Conservation (phyloP, 1,140 invertebrate species). For the Drosophila mayri region DNA sequence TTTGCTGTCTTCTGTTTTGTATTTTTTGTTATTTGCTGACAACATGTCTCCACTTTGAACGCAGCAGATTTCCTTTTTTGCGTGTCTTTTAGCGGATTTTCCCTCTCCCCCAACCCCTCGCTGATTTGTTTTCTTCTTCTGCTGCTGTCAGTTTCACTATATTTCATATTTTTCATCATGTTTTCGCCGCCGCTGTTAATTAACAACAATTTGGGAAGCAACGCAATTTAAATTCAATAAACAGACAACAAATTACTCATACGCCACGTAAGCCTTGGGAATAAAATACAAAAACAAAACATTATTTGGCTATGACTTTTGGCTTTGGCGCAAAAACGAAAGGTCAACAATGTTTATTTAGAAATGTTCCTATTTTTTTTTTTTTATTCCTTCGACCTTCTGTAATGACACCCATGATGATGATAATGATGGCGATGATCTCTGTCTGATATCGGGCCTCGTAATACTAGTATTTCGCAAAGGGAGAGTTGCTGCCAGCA, state of each 20-base stretch:
- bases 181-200: slow-evolving; percentile 38
- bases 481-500: slow-evolving; percentile 14
- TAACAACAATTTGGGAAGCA: slow-evolving; percentile 52
- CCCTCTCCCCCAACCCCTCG: background rate
- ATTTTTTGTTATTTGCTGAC: slow-evolving; percentile 35
- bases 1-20: slow-evolving; percentile 32
- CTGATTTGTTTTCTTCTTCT: slow-evolving; percentile 1
- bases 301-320: slow-evolving; percentile 40
- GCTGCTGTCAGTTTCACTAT: slow-evolving; percentile 8
- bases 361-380: slow-evolving; percentile 33
- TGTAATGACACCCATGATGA: slow-evolving; percentile 40
- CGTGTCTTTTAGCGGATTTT: slow-evolving; percentile 32
- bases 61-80: slow-evolving; percentile 49
- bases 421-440: slow-evolving; percentile 46
- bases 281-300: slow-evolving; percentile 34
- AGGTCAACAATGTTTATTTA: slow-evolving; percentile 13
- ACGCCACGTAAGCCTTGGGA: slow-evolving; percentile 57
- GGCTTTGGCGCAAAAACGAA: slow-evolving; percentile 2
- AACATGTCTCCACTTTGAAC: slow-evolving; percentile 34
- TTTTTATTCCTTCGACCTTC: slow-evolving; percentile 42
- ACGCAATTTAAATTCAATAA: slow-evolving; percentile 62
- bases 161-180: slow-evolving; percentile 31
- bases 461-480: slow-evolving; percentile 7
- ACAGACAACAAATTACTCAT: slow-evolving; percentile 67
- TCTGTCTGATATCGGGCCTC: slow-evolving; percentile 13